These are phyloP conservation scores for Sebastes fasciatus DNA, from an alignment of 2,113 vertebrate genomes.

Conservation along the genomic window DNA sequence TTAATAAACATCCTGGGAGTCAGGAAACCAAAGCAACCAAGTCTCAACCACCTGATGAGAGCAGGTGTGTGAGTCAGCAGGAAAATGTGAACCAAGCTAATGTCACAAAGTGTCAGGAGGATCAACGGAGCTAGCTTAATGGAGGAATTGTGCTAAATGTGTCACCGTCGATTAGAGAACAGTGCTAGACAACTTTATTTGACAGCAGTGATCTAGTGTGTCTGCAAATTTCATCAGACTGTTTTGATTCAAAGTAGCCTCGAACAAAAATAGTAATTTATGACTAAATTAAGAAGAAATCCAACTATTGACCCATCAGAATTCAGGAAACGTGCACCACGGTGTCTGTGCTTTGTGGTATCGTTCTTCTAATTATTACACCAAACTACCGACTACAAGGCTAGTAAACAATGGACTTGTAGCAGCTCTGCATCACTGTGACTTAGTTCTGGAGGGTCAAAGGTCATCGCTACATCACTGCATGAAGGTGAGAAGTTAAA, in stretches of 20 bases:
- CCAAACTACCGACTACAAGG: too few species aligned
- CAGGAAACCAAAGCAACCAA: background rate
- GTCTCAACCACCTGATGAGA: background rate
- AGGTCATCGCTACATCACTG: too few species aligned
- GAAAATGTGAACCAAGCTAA: background rate
- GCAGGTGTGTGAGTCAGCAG: background rate
- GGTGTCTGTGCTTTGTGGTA: too few species aligned
- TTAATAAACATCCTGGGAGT: background rate
- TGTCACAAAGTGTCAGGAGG: background rate
- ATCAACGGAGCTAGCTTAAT: background rate
- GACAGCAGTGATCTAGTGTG: background rate
- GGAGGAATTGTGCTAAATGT: background rate
- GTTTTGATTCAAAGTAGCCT: background rate
- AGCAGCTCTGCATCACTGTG: too few species aligned
- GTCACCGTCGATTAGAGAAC: background rate
- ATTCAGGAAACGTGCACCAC: too few species aligned
- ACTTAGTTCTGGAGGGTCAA: too few species aligned
- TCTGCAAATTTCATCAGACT: background rate
- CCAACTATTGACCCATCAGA: too few species aligned
- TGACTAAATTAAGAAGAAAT: too few species aligned
- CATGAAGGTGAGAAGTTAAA: too few species aligned
- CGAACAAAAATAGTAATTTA: too few species aligned
- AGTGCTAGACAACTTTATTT: background rate
- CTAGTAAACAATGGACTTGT: too few species aligned
- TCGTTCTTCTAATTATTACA: too few species aligned